Evolutionary conservation across 1,140 invertebrate genomes (phyloP).

Genomic region (Drosophila tropicalis): DNA sequence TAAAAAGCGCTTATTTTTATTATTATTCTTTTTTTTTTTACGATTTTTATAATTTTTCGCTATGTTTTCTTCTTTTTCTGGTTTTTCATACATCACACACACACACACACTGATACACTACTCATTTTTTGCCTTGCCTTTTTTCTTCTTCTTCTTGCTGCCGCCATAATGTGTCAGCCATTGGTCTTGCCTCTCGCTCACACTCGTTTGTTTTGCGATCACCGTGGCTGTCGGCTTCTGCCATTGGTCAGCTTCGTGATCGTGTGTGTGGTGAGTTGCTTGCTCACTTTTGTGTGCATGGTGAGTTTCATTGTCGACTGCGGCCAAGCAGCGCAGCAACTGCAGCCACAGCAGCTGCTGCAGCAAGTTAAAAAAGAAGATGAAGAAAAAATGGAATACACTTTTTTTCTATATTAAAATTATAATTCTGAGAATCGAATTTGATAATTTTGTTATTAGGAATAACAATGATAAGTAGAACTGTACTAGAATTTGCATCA

Average conservation of each 20-base stretch:
- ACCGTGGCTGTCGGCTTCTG: conserved; percentile 42
- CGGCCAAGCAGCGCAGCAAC: not conserved
- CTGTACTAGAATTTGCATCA: too few species aligned
- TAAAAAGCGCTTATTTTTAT: conserved; percentile 76
- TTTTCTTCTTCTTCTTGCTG: conserved; percentile 41
- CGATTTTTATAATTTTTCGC: conserved; percentile 39
- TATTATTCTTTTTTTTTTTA: conserved; percentile 21
- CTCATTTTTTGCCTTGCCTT: conserved; percentile 38
- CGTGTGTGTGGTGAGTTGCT: conserved; percentile 6
- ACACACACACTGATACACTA: not conserved
- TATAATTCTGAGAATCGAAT: too few species aligned
- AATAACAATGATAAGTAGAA: too few species aligned
- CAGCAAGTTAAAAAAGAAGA: not conserved
- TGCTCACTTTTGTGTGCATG: conserved; percentile 8
- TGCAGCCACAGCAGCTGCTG: not conserved
- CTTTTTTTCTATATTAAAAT: too few species aligned
- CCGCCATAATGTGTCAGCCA: conserved; percentile 61
- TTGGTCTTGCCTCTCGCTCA: conserved; percentile 72
- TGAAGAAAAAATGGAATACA: not conserved
- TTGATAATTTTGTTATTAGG: too few species aligned
- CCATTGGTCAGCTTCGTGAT: conserved; percentile 23
- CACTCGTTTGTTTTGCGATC: conserved; percentile 31
- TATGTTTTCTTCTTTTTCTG: conserved; percentile 15
- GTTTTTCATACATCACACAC: conserved; percentile 16
- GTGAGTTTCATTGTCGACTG: not conserved